Conservation (phyloP, 2,113 vertebrate genomes). For the Atractosteus spatula region DNA sequence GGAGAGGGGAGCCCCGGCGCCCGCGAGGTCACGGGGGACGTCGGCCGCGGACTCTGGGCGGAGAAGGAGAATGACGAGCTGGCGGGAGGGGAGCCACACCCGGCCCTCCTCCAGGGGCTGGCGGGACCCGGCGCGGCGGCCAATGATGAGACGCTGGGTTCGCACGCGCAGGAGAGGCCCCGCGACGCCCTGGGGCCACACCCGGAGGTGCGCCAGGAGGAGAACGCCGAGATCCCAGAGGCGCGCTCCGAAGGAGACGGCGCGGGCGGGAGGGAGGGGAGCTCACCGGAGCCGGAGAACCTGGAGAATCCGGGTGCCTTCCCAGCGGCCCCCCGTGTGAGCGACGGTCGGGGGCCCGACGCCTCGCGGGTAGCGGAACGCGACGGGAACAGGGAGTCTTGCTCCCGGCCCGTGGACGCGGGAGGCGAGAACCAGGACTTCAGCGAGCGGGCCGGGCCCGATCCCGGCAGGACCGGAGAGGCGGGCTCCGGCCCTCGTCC, state of each 20-base stretch:
- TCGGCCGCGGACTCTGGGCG: slow-evolving; percentile 61
- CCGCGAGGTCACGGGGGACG: slow-evolving; percentile 19
- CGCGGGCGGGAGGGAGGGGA: background rate
- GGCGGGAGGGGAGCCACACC: slow-evolving; percentile 64
- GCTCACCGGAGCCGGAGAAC: slow-evolving; percentile 55
- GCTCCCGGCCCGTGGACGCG: too few relatives aligned
- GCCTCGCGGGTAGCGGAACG: too few relatives aligned
- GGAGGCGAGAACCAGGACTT: too few relatives aligned
- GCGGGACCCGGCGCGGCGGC: slow-evolving; percentile 45
- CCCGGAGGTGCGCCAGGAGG: slow-evolving; percentile 54
- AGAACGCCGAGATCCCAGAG: slow-evolving; percentile 56
- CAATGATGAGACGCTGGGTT: slow-evolving; percentile 51
- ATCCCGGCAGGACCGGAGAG: too few relatives aligned
- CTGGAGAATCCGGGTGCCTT: slow-evolving; percentile 45
- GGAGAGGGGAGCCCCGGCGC: too few relatives aligned
- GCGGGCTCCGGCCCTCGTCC: too few relatives aligned
- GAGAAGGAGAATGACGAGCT: slow-evolving; percentile 66
- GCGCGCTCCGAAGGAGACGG: slow-evolving; percentile 22
- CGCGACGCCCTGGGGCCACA: too few relatives aligned
- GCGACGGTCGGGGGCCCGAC: slow-evolving; percentile 16
- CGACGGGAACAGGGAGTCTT: too few relatives aligned
- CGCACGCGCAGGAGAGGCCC: too few relatives aligned
- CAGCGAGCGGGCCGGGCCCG: too few relatives aligned
- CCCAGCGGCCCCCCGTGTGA: slow-evolving; percentile 26
- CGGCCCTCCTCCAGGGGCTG: slow-evolving; percentile 37